These are phyloP conservation scores for Zaprionus camerounensis DNA, from an alignment of 1,140 invertebrate species.

Conservation along the genomic window DNA sequence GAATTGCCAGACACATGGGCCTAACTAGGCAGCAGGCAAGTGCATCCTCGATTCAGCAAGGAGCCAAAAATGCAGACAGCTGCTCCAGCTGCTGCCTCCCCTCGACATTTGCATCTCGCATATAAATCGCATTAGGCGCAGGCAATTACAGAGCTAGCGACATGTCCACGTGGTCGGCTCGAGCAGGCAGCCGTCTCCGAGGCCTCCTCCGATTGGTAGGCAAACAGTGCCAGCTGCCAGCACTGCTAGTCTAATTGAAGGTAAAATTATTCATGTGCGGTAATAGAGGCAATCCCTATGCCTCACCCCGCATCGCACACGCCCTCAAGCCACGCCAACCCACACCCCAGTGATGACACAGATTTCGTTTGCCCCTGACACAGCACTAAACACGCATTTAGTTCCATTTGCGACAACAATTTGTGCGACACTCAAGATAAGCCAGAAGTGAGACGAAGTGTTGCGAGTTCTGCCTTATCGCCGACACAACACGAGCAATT, in stretches of 20 bases:
- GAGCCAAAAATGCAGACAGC: conserved; percentile 35
- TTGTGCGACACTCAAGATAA: conserved; percentile 50
- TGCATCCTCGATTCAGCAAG: background rate
- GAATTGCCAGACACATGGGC: conserved; percentile 1
- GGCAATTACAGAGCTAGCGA: conserved; percentile 64
- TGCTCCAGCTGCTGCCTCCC: conserved; percentile 22
- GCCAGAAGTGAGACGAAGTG: background rate
- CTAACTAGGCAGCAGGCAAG: conserved; percentile 3
- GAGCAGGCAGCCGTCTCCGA: background rate
- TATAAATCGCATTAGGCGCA: conserved; percentile 79
- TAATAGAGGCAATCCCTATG: conserved; percentile 4
- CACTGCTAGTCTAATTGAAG: conserved; percentile 39
- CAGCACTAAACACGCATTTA: conserved; percentile 36
- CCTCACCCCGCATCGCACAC: background rate
- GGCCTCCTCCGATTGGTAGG: background rate
- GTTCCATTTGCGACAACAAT: conserved; percentile 17
- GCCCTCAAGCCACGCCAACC: background rate
- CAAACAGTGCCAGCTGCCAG: conserved; percentile 3
- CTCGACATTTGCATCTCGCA: conserved; percentile 73
- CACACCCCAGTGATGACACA: conserved; percentile 11
- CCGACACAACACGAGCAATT: background rate
- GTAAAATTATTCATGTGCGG: conserved; percentile 44
- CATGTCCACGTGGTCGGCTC: conserved; percentile 36
- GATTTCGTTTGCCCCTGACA: conserved; percentile 40
- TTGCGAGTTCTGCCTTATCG: conserved; percentile 42